Evolutionary conservation across 1,140 invertebrate genomes (phyloP).

Genomic region (Linepithema humile): DNA sequence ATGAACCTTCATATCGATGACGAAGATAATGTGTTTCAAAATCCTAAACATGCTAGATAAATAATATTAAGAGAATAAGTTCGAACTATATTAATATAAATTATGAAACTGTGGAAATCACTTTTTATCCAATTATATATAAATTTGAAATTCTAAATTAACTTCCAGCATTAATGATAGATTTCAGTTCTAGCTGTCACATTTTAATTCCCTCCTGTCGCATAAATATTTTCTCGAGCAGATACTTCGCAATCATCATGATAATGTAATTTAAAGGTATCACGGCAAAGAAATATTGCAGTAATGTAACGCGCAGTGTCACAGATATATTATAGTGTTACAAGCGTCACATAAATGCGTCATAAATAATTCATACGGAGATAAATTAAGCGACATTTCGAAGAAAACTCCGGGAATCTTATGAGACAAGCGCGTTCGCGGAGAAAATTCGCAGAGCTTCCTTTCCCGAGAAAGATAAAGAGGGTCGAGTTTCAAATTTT

Average conservation of each 20-base stretch:
- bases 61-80: background rate
- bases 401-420: background rate
- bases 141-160: background rate
- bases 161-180: background rate
- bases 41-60: background rate
- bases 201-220: background rate
- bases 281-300: background rate
- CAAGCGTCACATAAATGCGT: background rate
- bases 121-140: too few relatives aligned
- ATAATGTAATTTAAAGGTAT: background rate
- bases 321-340: background rate
- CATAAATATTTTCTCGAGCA: background rate
- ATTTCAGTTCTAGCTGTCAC: background rate
- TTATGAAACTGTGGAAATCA: too few relatives aligned
- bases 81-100: background rate
- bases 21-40: background rate
- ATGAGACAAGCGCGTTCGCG: background rate
- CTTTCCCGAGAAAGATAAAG: background rate
- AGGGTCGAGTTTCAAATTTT: background rate
- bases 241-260: background rate
- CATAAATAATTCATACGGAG: conserved; percentile 21
- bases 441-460: background rate
- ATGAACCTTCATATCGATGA: conserved; percentile 4
- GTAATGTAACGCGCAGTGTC: background rate
- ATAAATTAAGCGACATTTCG: background rate